Base-by-base conservation (phyloP, 2,113 vertebrate species). In the Scolopax mira region DNA sequence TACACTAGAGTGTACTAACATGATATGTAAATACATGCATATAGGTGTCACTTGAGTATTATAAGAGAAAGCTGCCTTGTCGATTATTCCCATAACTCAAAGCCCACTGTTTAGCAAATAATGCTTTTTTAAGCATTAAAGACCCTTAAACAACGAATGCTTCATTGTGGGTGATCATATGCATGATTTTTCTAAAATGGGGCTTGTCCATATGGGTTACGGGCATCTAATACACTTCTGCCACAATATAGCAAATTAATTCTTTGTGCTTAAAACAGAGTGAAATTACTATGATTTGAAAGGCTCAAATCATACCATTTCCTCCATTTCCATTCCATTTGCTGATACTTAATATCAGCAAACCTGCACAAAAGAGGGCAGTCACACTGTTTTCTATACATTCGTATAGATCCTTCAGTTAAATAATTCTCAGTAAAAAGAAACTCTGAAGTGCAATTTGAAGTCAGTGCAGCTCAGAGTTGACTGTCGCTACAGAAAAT, bases 311-410 rank as follows among this genome's bases (percentile, higher is more conserved):
- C 1, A 1, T 46, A n/a, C 16, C 0, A 0, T 84, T 91, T 74
- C 24, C 5, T 75, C 42, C n/a, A n/a, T n/a, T n/a, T n/a, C n/a
- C 1, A 1, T 46, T 31, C 16, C 0, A 0, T 84, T 91, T 74
- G 21, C 5, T 75, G 37, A 9, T 72, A 35, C 79, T 78, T 85
- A 33, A 6, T 85, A 18, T 55, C 4, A 14, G 17, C 61, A 81
- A 74, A 65, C 19, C 13, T 83, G 35, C 46, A 33, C 11, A 16
- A 27, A 80, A 61, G 69, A 69, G 52, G 54, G 9, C 25, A 48
- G n/a, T 70, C 46, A 64, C 39, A 33, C 33, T 62, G 9, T 69
- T 92, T 89, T 74, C 16, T 67, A 0, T n/a, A 17, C 6, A 2
- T 33, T 55, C 85, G 18, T 69, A 8, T 79, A 52, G 79, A 35